Conservation (phyloP, 2,888 invertebrate genomes). For the Agrilus mali region DNA sequence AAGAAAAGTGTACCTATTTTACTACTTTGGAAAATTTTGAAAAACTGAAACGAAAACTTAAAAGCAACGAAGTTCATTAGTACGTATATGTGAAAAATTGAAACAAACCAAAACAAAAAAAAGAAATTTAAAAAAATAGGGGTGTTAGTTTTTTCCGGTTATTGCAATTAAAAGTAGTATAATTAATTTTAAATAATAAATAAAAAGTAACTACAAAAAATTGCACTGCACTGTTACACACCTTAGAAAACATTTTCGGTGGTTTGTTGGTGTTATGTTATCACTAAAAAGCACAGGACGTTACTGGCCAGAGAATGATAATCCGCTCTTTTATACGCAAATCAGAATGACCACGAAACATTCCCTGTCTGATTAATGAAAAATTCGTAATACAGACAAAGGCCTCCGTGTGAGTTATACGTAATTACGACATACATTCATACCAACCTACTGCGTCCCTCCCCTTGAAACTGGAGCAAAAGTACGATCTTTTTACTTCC, state of each 20-base stretch:
- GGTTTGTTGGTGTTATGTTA: constrained; percentile 12
- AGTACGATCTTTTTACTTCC: constrained; percentile 15
- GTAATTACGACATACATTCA: too few relatives aligned
- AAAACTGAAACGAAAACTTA: too few relatives aligned
- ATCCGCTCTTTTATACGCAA: constrained; percentile 21
- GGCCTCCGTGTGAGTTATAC: too few relatives aligned
- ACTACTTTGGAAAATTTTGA: too few relatives aligned
- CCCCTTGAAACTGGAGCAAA: constrained; percentile 17
- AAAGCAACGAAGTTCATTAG: too few relatives aligned
- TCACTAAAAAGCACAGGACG: constrained; percentile 18
- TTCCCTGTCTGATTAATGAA: constrained; percentile 22
- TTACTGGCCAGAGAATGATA: constrained; percentile 15
- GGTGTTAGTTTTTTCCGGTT: not conserved
- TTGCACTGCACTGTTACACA: constrained; percentile 14
- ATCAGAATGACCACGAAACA: constrained; percentile 20
- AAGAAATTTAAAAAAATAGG: not conserved
- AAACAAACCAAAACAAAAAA: not conserved
- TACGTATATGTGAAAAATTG: too few relatives aligned
- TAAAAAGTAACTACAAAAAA: not conserved
- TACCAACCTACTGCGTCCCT: too few relatives aligned
- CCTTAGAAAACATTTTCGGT: constrained; percentile 22
- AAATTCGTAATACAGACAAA: constrained; percentile 7
- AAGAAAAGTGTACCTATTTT: too few relatives aligned
- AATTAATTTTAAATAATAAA: too few relatives aligned
- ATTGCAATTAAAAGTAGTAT: too few relatives aligned